These are phyloP conservation scores for Punctoribates punctum DNA, from an alignment of 2,888 invertebrate species.

Conservation along the genomic window DNA sequence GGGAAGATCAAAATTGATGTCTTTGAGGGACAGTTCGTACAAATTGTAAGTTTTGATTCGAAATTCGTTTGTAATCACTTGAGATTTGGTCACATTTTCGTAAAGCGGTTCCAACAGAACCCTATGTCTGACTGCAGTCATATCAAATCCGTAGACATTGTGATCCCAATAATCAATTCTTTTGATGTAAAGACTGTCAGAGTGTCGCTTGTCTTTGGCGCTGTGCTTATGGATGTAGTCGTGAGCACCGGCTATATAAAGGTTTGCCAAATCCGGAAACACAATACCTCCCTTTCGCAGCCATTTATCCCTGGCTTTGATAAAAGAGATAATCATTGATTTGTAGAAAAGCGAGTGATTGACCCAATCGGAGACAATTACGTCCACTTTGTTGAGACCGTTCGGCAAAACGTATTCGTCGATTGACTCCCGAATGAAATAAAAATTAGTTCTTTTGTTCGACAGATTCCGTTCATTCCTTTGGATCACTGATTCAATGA, in stretches of 20 bases:
- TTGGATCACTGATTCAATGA: not conserved
- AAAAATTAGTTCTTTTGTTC: not conserved
- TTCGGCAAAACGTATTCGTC: not conserved
- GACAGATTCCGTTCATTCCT: not conserved
- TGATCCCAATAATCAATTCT: not conserved
- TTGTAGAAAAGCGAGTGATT: slow-evolving; percentile 3
- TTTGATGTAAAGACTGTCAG: not conserved
- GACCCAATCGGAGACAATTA: slow-evolving; percentile 33
- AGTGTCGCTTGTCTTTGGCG: not conserved
- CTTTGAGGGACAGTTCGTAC: not conserved
- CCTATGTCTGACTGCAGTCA: not conserved
- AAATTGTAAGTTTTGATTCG: not conserved
- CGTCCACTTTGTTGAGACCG: slow-evolving; percentile 8
- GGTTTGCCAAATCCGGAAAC: not conserved
- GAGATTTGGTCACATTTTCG: not conserved
- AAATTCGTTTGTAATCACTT: slow-evolving; percentile 2
- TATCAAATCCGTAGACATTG: slow-evolving; percentile 22
- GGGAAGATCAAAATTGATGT: not conserved
- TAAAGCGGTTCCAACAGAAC: slow-evolving; percentile 10
- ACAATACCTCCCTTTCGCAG: not conserved
- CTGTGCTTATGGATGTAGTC: not conserved
- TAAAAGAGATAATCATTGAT: not conserved
- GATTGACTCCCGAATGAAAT: not conserved
- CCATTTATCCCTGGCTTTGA: slow-evolving; percentile 22
- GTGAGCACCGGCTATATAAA: not conserved